A percentile compares a stretch with the other conserved stretches of the same genome.
phyloP scores from a whole-genome alignment of 92 coral and sea anemone genomes.

The Porites divaricata region DNA sequence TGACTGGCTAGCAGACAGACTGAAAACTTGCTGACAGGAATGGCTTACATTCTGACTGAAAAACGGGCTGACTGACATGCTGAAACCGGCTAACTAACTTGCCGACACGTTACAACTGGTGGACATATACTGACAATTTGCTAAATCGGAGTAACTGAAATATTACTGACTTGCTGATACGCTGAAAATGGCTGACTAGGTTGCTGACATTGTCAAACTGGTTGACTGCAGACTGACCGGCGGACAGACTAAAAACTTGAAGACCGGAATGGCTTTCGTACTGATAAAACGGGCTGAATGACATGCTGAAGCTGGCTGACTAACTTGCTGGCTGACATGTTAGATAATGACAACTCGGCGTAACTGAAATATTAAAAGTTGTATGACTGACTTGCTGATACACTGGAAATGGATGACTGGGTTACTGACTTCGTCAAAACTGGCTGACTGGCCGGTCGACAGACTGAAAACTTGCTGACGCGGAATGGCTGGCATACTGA shows the following conservation, averaged over 20 bases:
- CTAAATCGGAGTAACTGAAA: too few species aligned
- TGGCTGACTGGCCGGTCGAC: not conserved
- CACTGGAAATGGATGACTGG: not conserved
- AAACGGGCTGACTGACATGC: not conserved
- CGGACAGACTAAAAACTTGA: not conserved
- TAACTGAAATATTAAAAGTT: not conserved
- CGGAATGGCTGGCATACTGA: not conserved
- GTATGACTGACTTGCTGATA: not conserved
- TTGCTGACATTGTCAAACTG: too few species aligned
- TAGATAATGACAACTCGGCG: too few species aligned
- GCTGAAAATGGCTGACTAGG: too few species aligned
- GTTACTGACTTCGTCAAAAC: not conserved
- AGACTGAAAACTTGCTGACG: not conserved
- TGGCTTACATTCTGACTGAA: not conserved
- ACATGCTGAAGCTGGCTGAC: not conserved
- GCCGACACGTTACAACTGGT: too few species aligned
- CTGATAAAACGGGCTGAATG: not conserved
- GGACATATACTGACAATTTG: too few species aligned
- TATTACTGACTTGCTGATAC: not conserved
- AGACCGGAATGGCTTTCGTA: not conserved
- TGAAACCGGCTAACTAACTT: too few species aligned
- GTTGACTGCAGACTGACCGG: not conserved
- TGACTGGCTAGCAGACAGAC: not conserved
- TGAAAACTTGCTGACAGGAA: not conserved
- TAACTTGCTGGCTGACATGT: not conserved